Conservation (phyloP, 30 jellyfish, hydroid and myxozoan genomes). For the Aurelia coerulea region DNA sequence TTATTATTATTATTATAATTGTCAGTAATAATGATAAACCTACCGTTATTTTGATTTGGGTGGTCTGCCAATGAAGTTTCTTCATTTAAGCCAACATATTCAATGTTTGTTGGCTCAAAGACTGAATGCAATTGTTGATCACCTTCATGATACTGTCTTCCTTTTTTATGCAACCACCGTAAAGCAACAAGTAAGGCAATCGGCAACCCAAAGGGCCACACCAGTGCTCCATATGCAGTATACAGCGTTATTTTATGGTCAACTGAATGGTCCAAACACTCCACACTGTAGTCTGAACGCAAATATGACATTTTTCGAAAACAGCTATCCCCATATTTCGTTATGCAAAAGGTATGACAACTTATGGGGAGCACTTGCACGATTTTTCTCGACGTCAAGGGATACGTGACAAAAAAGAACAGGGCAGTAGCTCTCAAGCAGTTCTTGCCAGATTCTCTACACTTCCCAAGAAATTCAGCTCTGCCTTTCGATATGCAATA, state of each 20-base stretch:
- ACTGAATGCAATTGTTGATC: not conserved
- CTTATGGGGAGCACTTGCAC: conserved; percentile 40
- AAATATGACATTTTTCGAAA: conserved; percentile 21
- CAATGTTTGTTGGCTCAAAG: no score
- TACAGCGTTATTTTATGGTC: not conserved
- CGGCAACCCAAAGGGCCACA: conserved; percentile 53
- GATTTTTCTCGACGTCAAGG: conserved; percentile 29
- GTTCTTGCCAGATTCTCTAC: not conserved
- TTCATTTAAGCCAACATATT: no score
- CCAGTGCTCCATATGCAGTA: conserved; percentile 38
- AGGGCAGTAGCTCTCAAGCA: conserved; percentile 21
- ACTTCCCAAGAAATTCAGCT: not conserved
- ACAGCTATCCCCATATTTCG: conserved; percentile 5
- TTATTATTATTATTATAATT: no score
- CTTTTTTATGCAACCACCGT: not conserved
- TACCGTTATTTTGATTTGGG: no score
- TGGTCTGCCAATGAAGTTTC: no score
- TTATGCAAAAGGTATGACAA: conserved; percentile 42
- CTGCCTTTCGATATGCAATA: not conserved
- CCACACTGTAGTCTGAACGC: conserved; percentile 46
- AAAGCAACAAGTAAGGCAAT: conserved; percentile 4
- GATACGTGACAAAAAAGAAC: conserved; percentile 44
- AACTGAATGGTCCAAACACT: conserved; percentile 6
- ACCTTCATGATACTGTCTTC: not conserved
- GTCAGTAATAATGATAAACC: no score